A percentile compares a stretch with the other conserved stretches of the same genome.
Evolutionary conservation across 2,113 vertebrate species (phyloP).

Genomic region (Orthonyx spaldingii): DNA sequence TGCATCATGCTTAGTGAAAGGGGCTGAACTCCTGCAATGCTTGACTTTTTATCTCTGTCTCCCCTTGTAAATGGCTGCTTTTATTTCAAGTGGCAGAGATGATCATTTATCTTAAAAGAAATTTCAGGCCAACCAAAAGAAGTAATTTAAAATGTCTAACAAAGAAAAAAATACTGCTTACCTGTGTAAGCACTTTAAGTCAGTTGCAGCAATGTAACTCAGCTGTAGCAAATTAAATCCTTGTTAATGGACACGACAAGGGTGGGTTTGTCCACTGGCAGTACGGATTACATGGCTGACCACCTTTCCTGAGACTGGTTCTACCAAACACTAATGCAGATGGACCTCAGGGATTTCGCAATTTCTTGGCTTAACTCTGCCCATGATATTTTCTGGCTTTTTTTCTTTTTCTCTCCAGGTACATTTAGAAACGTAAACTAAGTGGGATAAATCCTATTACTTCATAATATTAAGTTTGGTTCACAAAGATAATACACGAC

Average conservation of each 20-base stretch:
- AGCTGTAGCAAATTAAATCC: background rate
- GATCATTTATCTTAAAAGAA: background rate
- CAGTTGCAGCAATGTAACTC: background rate
- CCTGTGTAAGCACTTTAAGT: background rate
- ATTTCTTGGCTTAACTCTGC: conserved; percentile 10
- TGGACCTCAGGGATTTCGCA: background rate
- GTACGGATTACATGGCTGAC: background rate
- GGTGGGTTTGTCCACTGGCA: background rate
- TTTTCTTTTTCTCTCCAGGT: background rate
- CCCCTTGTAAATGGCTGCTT: background rate
- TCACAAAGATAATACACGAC: background rate
- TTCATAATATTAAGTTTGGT: background rate
- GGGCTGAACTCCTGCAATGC: background rate
- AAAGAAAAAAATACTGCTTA: background rate
- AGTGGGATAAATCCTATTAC: background rate
- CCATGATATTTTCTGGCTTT: background rate
- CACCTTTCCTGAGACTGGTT: background rate
- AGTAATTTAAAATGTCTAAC: background rate
- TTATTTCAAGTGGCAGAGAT: background rate
- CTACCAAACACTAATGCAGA: background rate
- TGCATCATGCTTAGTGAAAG: background rate
- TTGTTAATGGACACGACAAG: background rate
- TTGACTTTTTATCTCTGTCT: background rate
- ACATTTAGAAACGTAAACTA: background rate
- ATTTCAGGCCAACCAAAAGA: background rate